phyloP scores from a whole-genome alignment of 2,888 invertebrate species.

The Drosophila colorata region DNA sequence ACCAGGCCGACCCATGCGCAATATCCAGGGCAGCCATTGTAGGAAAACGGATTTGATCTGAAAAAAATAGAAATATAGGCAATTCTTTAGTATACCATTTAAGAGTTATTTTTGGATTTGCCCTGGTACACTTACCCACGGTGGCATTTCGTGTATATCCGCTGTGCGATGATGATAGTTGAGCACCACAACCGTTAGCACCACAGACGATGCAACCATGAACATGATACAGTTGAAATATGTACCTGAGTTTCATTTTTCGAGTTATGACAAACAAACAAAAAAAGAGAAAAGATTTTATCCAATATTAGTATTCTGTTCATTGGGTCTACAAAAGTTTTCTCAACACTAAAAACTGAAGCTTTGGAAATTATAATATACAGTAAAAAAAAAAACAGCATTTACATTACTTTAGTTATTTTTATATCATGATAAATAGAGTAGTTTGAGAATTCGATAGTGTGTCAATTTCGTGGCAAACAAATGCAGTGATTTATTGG shows the following conservation, averaged over 20 bases:
- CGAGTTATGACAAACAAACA: conserved; percentile 4
- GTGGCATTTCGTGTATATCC: conserved; percentile 98
- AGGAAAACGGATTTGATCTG: conserved; percentile 98
- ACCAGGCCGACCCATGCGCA: conserved; percentile 98
- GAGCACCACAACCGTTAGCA: conserved; percentile 97
- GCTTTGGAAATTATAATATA: conserved; percentile 64
- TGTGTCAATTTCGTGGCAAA: conserved; percentile 19
- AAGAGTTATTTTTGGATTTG: not conserved
- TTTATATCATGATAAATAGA: conserved; percentile 40
- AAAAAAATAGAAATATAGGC: not conserved
- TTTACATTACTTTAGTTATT: conserved; percentile 65
- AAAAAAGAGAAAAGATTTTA: conserved; percentile 43
- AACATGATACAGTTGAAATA: conserved; percentile 99
- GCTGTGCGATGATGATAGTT: conserved; percentile 99
- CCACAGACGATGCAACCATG: conserved; percentile 99
- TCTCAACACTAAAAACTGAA: conserved; percentile 72
- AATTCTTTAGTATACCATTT: not conserved
- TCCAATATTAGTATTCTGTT: conserved; percentile 52
- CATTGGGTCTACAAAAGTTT: conserved; percentile 26
- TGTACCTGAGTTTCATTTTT: conserved; percentile 89
- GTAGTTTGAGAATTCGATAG: conserved; percentile 45
- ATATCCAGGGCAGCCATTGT: conserved; percentile 98
- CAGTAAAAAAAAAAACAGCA: conserved; percentile 65
- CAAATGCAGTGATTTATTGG: conserved; percentile 49
- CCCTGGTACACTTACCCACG: conserved; percentile 91